Conservation (phyloP, 2,113 vertebrate genomes). For the Eulacestoma nigropectus region DNA sequence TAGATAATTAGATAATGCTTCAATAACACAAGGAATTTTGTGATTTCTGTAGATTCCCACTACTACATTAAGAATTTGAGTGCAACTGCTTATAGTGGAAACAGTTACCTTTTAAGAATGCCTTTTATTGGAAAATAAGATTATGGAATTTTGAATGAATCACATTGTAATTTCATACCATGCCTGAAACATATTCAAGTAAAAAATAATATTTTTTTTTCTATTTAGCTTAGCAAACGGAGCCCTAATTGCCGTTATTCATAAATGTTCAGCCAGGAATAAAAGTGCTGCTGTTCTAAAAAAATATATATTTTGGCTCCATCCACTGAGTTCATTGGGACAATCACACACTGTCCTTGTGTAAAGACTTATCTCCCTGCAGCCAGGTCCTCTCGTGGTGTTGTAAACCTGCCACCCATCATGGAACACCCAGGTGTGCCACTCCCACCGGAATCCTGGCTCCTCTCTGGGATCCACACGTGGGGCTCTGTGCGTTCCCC, state of each 20-base stretch:
- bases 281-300: neutral
- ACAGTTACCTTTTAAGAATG: neutral
- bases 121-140: neutral
- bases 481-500: too few species aligned
- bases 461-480: neutral
- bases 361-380: neutral
- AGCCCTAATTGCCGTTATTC: neutral
- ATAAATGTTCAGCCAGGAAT: neutral
- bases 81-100: neutral
- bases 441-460: neutral
- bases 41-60: neutral
- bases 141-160: neutral
- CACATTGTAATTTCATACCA: neutral
- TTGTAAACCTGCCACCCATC: neutral
- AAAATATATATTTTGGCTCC: neutral
- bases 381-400: neutral
- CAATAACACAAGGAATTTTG: neutral
- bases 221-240: neutral
- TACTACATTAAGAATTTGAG: neutral
- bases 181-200: neutral
- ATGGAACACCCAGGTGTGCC: neutral
- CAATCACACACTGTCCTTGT: neutral
- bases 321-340: neutral
- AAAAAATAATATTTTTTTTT: neutral
- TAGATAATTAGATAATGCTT: neutral